A percentile compares a stretch with the other conserved stretches of the same genome.
These are phyloP conservation scores for Pelobates fuscus DNA, from an alignment of 2,113 vertebrate species.

Conservation along the genomic window DNA sequence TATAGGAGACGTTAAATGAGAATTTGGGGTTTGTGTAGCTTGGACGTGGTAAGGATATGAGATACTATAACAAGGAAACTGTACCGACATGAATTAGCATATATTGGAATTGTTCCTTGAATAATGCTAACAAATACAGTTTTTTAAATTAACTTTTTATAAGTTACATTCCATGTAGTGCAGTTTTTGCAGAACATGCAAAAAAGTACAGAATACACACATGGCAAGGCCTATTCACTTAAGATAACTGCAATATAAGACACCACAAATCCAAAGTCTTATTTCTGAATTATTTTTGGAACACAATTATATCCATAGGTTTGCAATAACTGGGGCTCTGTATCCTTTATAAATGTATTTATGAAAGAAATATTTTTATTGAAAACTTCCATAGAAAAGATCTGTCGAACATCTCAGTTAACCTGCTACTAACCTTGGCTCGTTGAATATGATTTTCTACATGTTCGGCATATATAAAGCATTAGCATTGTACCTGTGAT, in stretches of 20 bases:
- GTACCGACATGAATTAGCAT: not conserved
- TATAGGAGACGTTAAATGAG: too few species aligned
- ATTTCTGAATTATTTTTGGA: constrained; percentile 11
- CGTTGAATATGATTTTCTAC: not conserved
- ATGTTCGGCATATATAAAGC: not conserved
- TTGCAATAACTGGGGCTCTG: not conserved
- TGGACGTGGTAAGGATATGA: not conserved
- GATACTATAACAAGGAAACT: not conserved
- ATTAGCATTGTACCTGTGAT: not conserved
- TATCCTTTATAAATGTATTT: not conserved
- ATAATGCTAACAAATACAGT: not conserved
- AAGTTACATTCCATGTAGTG: not conserved
- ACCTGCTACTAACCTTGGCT: constrained; percentile 24
- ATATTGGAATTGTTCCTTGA: not conserved
- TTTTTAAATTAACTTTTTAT: not conserved
- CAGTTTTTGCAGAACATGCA: constrained; percentile 1
- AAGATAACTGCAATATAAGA: constrained; percentile 8
- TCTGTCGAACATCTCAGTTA: not conserved
- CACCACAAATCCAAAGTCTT: constrained; percentile 15
- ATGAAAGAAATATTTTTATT: constrained; percentile 20
- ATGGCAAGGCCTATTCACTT: constrained; percentile 1
- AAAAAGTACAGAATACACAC: not conserved
- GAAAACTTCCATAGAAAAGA: constrained; percentile 24
- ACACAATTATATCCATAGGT: not conserved
- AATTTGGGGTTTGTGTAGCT: not conserved